Evolutionary conservation across 2,888 invertebrate species (phyloP).

Genomic region (Heliconius ethilla): DNA sequence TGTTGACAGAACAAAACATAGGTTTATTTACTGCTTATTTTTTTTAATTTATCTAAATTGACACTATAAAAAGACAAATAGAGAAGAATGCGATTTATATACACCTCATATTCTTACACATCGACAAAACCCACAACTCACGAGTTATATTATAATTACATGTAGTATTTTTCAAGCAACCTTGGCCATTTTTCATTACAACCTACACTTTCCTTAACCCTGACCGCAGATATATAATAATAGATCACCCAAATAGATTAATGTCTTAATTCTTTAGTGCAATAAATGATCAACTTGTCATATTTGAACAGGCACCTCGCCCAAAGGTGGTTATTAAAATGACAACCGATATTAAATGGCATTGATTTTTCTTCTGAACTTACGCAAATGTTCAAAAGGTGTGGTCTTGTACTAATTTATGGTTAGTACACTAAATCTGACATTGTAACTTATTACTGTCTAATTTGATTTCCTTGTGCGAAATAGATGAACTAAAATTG

Average conservation of each 20-base stretch:
- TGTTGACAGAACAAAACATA: no score
- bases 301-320: constrained; percentile 25
- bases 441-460: constrained; percentile 23
- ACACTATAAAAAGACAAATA: not conserved
- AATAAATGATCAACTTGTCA: constrained; percentile 31
- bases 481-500: not conserved
- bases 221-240: not conserved
- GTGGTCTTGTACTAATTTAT: constrained; percentile 24
- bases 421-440: constrained; percentile 21
- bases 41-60: not conserved
- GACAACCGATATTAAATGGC: constrained; percentile 41
- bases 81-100: not conserved
- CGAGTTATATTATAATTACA: not conserved
- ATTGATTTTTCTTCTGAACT: constrained; percentile 37
- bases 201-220: constrained; percentile 23
- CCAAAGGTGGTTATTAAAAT: constrained; percentile 37
- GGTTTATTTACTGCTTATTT: no score
- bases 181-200: not conserved
- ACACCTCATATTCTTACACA: no score
- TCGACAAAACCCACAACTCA: no score
- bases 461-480: constrained; percentile 18
- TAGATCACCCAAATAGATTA: constrained; percentile 23
- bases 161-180: not conserved
- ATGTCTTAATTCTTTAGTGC: constrained; percentile 25
- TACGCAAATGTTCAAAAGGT: constrained; percentile 20